Conservation (phyloP, 2,113 vertebrate genomes). For the Sceloporus tristichus region DNA sequence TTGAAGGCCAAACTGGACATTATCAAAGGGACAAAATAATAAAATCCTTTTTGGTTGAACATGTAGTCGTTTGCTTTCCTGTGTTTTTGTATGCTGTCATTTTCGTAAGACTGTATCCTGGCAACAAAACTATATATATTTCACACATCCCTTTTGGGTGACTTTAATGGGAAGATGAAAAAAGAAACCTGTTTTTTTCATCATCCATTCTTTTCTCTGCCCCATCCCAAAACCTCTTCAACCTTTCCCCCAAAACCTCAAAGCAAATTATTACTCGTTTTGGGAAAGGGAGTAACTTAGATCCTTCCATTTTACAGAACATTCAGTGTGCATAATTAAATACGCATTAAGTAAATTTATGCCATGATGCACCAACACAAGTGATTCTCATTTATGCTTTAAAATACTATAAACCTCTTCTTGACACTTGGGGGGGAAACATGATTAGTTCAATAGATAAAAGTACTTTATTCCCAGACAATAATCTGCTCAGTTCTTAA, state of each 20-base stretch:
- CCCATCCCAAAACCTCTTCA: not conserved
- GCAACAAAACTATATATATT: not conserved
- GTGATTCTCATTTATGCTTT: not conserved
- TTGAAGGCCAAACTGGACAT: not conserved
- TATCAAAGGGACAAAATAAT: not conserved
- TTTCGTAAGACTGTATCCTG: not conserved
- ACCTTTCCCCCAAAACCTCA: not conserved
- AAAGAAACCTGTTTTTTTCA: not conserved
- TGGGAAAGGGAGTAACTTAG: not conserved
- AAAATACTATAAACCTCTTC: not conserved
- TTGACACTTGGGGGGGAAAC: not conserved
- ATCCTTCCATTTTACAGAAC: not conserved
- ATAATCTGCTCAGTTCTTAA: no score
- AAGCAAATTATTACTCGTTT: no score
- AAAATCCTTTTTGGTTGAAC: not conserved
- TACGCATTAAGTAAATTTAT: not conserved
- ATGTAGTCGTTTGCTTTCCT: not conserved
- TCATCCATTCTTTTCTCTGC: not conserved
- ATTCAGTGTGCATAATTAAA: no score
- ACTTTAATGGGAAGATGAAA: not conserved
- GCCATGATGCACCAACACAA: not conserved
- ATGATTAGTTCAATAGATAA: not conserved
- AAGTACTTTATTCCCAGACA: no score
- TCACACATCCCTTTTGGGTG: not conserved
- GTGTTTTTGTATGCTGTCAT: not conserved